A percentile compares a stretch with the other conserved stretches of the same genome.
These are phyloP conservation scores for Onychomys torridus DNA, from an alignment of 2,797 vertebrate genomes.

Conservation along the genomic window DNA sequence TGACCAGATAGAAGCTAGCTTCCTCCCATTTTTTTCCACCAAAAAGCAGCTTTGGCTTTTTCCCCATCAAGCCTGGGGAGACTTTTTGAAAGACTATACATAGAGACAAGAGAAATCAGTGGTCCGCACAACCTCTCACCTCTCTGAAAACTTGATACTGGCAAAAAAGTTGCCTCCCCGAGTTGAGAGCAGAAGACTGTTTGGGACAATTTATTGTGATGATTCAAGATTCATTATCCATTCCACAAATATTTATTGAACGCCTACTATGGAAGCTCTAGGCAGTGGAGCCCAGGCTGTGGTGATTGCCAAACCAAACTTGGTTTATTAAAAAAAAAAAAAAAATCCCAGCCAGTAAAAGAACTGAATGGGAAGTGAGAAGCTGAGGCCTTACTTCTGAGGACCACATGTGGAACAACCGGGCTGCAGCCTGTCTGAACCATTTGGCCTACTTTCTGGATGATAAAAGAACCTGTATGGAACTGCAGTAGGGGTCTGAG, in stretches of 20 bases:
- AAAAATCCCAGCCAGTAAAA: slow-evolving; percentile 69
- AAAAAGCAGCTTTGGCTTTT: neutral
- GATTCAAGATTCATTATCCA: slow-evolving; percentile 74
- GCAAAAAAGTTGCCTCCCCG: neutral
- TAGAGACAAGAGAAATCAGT: neutral
- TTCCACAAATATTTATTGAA: slow-evolving; percentile 75
- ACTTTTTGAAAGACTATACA: neutral
- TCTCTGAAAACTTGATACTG: slow-evolving; percentile 38
- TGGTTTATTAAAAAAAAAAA: slow-evolving; percentile 68
- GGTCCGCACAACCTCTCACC: neutral
- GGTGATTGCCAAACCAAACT: slow-evolving; percentile 54
- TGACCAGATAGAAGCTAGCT: neutral
- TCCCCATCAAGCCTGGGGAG: neutral
- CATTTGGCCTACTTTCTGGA: slow-evolving; percentile 56
- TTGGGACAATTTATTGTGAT: slow-evolving; percentile 55
- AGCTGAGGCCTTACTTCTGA: slow-evolving; percentile 26
- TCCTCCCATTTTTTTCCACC: neutral
- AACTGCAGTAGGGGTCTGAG: slow-evolving; percentile 56
- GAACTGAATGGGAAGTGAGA: slow-evolving; percentile 65
- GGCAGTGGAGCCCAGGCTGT: neutral
- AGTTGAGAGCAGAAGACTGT: slow-evolving; percentile 37
- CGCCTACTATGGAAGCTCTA: slow-evolving; percentile 58
- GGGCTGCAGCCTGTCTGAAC: slow-evolving; percentile 57
- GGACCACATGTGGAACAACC: neutral
- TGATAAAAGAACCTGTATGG: slow-evolving; percentile 58